Evolutionary conservation across 2,888 invertebrate species (phyloP).

Genomic region (Dryococelus australis): DNA sequence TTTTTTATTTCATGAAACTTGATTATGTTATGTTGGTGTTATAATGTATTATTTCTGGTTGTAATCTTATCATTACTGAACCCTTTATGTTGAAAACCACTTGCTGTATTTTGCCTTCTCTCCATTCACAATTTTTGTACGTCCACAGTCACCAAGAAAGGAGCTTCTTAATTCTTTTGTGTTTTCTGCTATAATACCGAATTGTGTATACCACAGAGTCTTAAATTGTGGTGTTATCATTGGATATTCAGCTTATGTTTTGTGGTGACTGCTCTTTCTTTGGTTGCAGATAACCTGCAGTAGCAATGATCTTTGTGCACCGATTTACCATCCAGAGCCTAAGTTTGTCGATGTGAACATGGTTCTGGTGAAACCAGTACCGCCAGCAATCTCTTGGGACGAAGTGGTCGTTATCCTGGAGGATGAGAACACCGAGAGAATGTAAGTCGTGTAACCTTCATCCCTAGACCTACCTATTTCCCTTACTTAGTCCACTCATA

Average conservation of each 20-base stretch:
- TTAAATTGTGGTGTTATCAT: not conserved
- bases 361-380: slow-evolving; percentile 78
- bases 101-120: too few species aligned
- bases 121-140: too few species aligned
- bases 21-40: too few species aligned
- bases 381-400: slow-evolving; percentile 64
- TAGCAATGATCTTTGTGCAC: slow-evolving; percentile 75
- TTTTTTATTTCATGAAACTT: too few species aligned
- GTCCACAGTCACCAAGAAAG: too few species aligned
- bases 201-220: too few species aligned
- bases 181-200: too few species aligned
- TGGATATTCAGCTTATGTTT: not conserved
- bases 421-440: not conserved
- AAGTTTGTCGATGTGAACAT: slow-evolving; percentile 70
- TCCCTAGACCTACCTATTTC: slow-evolving; percentile 32
- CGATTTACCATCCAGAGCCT: slow-evolving; percentile 68
- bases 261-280: not conserved
- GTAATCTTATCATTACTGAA: too few species aligned
- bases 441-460: slow-evolving; percentile 24
- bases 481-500: slow-evolving; percentile 36
- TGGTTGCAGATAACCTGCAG: slow-evolving; percentile 63
- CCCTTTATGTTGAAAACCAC: too few species aligned
- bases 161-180: too few species aligned
- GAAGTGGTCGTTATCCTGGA: slow-evolving; percentile 55
- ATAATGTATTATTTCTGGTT: too few species aligned